Evolutionary conservation across 2,888 invertebrate species (phyloP).

Genomic region (Watsonalla cultraria): DNA sequence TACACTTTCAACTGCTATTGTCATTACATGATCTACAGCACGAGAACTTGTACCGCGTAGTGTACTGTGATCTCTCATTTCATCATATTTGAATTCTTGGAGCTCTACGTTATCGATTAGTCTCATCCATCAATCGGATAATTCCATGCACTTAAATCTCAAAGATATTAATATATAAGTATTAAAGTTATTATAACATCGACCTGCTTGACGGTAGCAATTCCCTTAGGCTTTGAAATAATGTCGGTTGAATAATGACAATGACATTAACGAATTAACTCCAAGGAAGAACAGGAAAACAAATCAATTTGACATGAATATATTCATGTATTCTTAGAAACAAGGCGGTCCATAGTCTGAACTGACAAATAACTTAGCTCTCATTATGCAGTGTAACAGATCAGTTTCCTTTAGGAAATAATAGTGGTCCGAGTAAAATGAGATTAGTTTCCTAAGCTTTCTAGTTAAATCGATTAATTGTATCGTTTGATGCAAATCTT

Average conservation of each 20-base stretch:
- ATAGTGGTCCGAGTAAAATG: background rate
- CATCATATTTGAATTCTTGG: too few relatives aligned
- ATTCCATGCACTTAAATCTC: too few relatives aligned
- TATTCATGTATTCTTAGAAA: background rate
- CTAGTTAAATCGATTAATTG: slow-evolving; percentile 1
- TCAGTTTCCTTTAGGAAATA: background rate
- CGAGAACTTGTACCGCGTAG: background rate
- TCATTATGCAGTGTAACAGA: background rate
- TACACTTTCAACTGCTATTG: background rate
- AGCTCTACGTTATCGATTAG: too few relatives aligned
- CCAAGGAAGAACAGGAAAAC: too few relatives aligned
- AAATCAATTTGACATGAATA: background rate
- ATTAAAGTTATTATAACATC: too few relatives aligned
- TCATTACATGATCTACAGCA: background rate
- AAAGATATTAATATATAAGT: too few relatives aligned
- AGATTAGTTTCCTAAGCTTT: background rate
- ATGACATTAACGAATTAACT: too few relatives aligned
- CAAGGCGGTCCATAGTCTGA: background rate
- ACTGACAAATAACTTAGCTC: background rate
- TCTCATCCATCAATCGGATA: too few relatives aligned
- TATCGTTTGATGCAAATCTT: background rate
- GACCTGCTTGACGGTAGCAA: too few relatives aligned
- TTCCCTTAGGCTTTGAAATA: too few relatives aligned
- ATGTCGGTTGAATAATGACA: too few relatives aligned
- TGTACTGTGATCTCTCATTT: background rate